Percentiles rank a stretch among this genome's conserved stretches.
phyloP scores from a whole-genome alignment of 2,113 vertebrate genomes.

The Tiliqua scincoides region DNA sequence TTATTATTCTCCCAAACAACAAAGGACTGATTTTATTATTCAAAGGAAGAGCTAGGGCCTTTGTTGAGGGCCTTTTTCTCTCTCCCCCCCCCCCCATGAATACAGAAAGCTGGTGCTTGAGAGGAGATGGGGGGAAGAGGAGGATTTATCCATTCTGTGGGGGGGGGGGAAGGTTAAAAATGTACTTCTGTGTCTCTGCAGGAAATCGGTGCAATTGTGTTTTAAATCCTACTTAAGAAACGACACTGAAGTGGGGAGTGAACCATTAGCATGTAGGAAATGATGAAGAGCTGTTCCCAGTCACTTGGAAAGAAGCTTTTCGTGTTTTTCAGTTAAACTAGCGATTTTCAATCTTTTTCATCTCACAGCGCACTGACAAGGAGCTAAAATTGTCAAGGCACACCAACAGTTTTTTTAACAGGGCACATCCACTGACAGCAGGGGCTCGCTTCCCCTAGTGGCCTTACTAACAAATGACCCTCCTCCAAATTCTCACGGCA shows the following conservation, averaged over 20 bases:
- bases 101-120: not conserved
- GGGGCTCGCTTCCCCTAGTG: too few species aligned
- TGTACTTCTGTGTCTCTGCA: slow-evolving; percentile 8
- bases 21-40: slow-evolving; percentile 21
- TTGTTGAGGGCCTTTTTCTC: too few species aligned
- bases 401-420: too few species aligned
- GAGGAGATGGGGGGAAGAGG: not conserved
- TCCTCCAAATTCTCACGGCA: too few species aligned
- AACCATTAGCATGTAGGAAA: not conserved
- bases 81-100: slow-evolving; percentile 1
- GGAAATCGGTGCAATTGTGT: not conserved
- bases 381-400: too few species aligned
- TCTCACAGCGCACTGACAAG: too few species aligned
- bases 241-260: not conserved
- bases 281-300: fast-evolving
- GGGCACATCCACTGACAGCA: too few species aligned
- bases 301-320: not conserved
- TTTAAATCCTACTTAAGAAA: slow-evolving; percentile 44
- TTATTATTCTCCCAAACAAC: not conserved
- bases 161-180: slow-evolving; percentile 1
- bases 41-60: not conserved
- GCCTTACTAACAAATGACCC: too few species aligned
- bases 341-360: too few species aligned
- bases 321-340: not conserved
- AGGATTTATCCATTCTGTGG: not conserved